Evolutionary conservation across 2,888 invertebrate genomes (phyloP), one percentile per base, ranked within the genome.

Genomic region (Meliscaeva auricollis): DNA sequence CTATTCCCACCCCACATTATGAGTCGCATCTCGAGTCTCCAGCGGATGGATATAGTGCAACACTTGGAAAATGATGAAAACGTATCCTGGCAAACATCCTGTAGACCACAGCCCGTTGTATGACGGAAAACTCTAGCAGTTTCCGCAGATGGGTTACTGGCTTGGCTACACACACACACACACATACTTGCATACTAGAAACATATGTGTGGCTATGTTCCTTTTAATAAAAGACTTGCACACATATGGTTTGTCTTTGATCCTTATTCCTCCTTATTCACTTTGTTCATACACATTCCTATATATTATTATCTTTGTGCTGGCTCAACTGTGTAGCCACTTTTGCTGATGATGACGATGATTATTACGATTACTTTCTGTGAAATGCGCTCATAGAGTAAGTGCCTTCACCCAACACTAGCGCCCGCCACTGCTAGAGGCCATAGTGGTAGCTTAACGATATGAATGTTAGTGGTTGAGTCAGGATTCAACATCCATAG

Each of bases 331-430:
- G 35, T 30, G 35, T 30, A 76, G 73, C 64, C 66, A 58, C 72
- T 73, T 54, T 46, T 41, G 17, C 35, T 50, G 64, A 74, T 50
- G 78, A 79, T 54, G 30, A 83, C 60, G 44, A 78, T 70, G 54
- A 77, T 73, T 68, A 74, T 69, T 44, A 66, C 79, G 70, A 78
- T 78, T 78, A 83, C 69, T 69, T 81, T 64, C 56, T 75, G 70
- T 62, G 46, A 32, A 54, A 50, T 56, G 58, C 50, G 32, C 4
- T 60, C 32, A 52, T 60, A n/a, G 35, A 62, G 32, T 50, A 75
- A 70, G 46, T 74, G 75, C 44, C 60, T 41, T n/a, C 74, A 17
- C 3, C 9, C 38, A 38, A 9, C 38, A 13, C 38, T 9, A 38
- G 8, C 38, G 13, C 38, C 38, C 38, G 13, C 38, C 2, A 3